A percentile compares a stretch with the other conserved stretches of the same genome.
phyloP scores from a whole-genome alignment of 1,140 invertebrate species.

The Micrasema minimum region DNA sequence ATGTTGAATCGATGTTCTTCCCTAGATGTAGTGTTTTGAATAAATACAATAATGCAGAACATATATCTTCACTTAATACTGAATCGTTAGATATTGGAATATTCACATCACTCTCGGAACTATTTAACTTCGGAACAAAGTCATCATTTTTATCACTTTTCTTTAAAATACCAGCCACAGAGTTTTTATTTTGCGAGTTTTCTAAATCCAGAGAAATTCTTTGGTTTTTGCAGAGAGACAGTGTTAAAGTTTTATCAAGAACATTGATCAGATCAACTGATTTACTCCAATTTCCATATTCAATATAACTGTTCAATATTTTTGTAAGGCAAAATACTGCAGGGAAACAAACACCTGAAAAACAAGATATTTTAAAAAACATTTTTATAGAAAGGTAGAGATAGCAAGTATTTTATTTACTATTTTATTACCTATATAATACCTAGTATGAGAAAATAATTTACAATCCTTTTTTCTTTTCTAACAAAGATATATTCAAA shows the following conservation, averaged over 20 bases:
- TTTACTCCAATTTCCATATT: conserved; percentile 8
- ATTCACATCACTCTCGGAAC: neutral
- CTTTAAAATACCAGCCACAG: conserved; percentile 17
- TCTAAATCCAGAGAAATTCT: neutral
- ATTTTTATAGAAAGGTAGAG: no score
- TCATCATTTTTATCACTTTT: conserved; percentile 5
- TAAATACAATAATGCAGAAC: conserved; percentile 23
- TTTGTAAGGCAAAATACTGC: conserved; percentile 44
- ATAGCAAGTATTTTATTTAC: no score
- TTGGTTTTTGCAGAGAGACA: neutral
- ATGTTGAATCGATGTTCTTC: conserved; percentile 10
- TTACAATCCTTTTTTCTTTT: no score
- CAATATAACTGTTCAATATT: conserved; percentile 28
- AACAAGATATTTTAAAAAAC: no score
- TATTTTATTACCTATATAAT: no score
- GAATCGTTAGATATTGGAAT: conserved; percentile 18
- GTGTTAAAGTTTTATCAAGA: conserved; percentile 38
- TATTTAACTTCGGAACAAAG: neutral
- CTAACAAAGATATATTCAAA: no score
- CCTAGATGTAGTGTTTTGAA: conserved; percentile 28
- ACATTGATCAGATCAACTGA: conserved; percentile 33
- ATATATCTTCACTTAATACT: conserved; percentile 36
- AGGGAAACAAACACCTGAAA: conserved; percentile 41
- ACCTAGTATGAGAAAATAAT: no score
- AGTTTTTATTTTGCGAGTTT: neutral